Evolutionary conservation across 2,797 vertebrate genomes (phyloP).

Genomic region (Apodemus agrarius): DNA sequence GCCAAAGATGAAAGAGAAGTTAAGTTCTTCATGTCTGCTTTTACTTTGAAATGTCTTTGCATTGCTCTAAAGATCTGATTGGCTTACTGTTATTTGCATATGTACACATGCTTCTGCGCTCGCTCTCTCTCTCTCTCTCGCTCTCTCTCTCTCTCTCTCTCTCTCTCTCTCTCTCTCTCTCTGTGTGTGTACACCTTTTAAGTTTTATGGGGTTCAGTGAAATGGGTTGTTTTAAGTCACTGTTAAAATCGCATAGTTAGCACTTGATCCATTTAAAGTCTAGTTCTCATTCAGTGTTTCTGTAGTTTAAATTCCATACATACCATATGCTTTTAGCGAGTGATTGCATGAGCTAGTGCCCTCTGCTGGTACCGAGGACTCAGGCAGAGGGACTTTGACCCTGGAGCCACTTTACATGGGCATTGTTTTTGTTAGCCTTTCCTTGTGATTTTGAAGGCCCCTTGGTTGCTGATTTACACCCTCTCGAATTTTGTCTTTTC

Average conservation of each 20-base stretch:
- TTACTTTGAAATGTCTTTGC: conserved; percentile 18
- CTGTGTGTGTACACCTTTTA: not conserved
- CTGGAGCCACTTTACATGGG: not conserved
- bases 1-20: not conserved
- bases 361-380: conserved; percentile 71
- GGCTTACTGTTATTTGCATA: not conserved
- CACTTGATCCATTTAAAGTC: conserved; percentile 39
- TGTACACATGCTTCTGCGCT: too few relatives aligned
- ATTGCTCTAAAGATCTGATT: not conserved
- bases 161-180: too few relatives aligned
- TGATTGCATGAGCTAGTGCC: conserved; percentile 54
- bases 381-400: not conserved
- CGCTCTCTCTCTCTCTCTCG: too few relatives aligned
- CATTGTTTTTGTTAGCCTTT: not conserved
- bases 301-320: not conserved
- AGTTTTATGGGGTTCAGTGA: not conserved
- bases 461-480: not conserved
- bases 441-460: not conserved
- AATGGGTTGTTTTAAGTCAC: not conserved
- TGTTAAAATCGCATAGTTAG: conserved; percentile 11
- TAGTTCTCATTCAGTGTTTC: conserved; percentile 43
- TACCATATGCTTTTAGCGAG: not conserved
- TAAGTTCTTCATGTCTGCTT: not conserved
- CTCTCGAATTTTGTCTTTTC: not conserved
- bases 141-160: too few relatives aligned